A percentile compares a stretch with the other conserved stretches of the same genome.
Evolutionary conservation across 2,797 vertebrate species (phyloP).

Genomic region (Sebastes goodei): DNA sequence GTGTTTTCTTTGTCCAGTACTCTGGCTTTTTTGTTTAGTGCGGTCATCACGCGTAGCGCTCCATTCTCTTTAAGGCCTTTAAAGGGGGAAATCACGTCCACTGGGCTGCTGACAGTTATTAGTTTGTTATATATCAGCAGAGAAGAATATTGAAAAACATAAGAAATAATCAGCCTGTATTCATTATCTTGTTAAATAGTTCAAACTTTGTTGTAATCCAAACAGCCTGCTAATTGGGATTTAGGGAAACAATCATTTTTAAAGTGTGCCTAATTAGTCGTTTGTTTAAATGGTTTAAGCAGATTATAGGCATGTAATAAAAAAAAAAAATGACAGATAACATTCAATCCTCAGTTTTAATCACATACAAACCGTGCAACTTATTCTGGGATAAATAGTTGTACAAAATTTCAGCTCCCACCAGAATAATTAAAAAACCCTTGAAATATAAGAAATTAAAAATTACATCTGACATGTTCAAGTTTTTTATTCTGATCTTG

Average conservation of each 20-base stretch:
- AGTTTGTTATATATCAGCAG: neutral
- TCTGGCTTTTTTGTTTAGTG: slow-evolving; percentile 46
- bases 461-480: fast-evolving
- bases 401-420: neutral
- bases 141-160: neutral
- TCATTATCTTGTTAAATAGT: slow-evolving; percentile 10
- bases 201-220: slow-evolving; percentile 35
- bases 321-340: neutral
- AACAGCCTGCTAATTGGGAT: slow-evolving; percentile 27
- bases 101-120: slow-evolving; percentile 42
- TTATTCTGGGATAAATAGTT: neutral
- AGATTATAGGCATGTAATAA: slow-evolving; percentile 12
- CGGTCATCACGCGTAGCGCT: slow-evolving; percentile 36
- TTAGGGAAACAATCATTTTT: slow-evolving; percentile 27
- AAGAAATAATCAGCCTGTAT: neutral
- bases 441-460: neutral
- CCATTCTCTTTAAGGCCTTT: slow-evolving; percentile 34
- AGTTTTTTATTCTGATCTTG: neutral
- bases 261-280: slow-evolving; percentile 19
- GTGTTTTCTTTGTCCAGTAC: slow-evolving; percentile 66
- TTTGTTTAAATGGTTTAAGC: slow-evolving; percentile 15
- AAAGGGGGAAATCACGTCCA: slow-evolving; percentile 18
- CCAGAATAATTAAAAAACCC: neutral
- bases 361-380: neutral
- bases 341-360: neutral